Base-by-base conservation (phyloP, 2,113 vertebrate species). In the Malurus melanocephalus region DNA sequence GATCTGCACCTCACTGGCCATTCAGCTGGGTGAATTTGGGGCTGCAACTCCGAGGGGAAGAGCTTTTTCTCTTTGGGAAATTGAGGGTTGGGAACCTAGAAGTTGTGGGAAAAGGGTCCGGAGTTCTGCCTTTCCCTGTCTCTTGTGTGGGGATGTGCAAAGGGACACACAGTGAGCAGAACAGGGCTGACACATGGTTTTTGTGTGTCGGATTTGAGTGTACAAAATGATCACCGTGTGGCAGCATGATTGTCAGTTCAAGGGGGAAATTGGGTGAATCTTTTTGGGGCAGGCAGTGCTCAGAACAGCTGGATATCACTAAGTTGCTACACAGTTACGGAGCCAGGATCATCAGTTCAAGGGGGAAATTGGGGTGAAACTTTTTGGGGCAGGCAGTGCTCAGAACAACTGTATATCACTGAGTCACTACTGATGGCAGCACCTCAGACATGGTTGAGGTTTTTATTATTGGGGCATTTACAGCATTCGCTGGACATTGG, bases 371-470 rank as follows among this genome's bases (percentile, higher is more conserved):
- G 53, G n/a, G 43, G 12, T 61, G 6, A 40, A 24, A 13, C 15
- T 9, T 52, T 48, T 4, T 16, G 30, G 75, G 35, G 16, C 6
- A 27, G n/a, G 30, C n/a, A 61, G 17, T 55, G 55, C 77, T 77
- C 9, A 0, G 26, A 46, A 59, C 40, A 27, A 5, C 43, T 77
- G 73, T 10, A 5, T 49, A 0, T 35, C 55, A 16, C 51, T 8
- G 2, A 67, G 19, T 24, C 42, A 1, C 51, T 26, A 1, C 35
- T 71, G 76, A n/a, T 59, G 15, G 17, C 53, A 68, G 42, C 38
- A 3, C 26, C 56, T 27, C 1, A 2, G 23, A 48, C 7, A 3
- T 0, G 4, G 26, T 4, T 18, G 9, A 33, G 38, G 38, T 38
- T 38, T 38, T 38, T 10, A 38, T 38, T 38, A 38, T 38, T 38